Evolutionary conservation across 2,797 vertebrate genomes (phyloP).

Genomic region (Sebastes steindachneri): DNA sequence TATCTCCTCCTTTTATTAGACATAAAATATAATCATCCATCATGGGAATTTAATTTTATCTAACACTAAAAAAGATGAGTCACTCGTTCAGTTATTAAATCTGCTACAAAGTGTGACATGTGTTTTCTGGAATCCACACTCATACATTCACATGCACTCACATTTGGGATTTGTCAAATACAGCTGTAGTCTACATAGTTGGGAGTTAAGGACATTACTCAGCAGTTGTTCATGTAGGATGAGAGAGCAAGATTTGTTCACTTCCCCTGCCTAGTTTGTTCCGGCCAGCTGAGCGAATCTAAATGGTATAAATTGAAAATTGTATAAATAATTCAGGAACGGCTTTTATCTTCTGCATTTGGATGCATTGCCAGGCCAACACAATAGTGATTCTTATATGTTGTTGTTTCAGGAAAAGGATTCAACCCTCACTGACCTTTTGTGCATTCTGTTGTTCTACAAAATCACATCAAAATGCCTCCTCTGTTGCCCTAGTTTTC

Average conservation of each 20-base stretch:
- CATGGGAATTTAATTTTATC: not conserved
- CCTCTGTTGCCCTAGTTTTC: slow-evolving; percentile 10
- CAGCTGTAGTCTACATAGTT: slow-evolving; percentile 11
- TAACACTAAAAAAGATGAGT: not conserved
- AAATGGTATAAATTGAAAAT: slow-evolving; percentile 53
- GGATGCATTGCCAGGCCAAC: slow-evolving; percentile 28
- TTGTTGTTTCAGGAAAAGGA: slow-evolving; percentile 7
- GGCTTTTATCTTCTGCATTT: slow-evolving; percentile 53
- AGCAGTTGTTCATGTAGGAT: slow-evolving; percentile 37
- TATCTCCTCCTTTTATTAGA: not conserved
- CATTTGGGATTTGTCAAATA: slow-evolving; percentile 12
- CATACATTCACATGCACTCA: not conserved
- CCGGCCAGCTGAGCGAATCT: slow-evolving; percentile 18
- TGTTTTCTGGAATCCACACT: not conserved
- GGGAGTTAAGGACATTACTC: slow-evolving; percentile 34
- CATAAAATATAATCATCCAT: not conserved
- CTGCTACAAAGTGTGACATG: not conserved
- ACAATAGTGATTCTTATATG: slow-evolving; percentile 10
- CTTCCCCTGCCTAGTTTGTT: slow-evolving; percentile 14
- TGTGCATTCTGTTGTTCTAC: slow-evolving; percentile 13
- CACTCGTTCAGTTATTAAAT: not conserved
- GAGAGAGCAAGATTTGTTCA: slow-evolving; percentile 40
- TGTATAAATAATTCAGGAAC: slow-evolving; percentile 57
- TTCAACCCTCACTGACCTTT: slow-evolving; percentile 47
- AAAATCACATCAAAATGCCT: slow-evolving; percentile 19